Evolutionary conservation across 2,888 invertebrate genomes (phyloP).

Genomic region (Thymelicus sylvestris): DNA sequence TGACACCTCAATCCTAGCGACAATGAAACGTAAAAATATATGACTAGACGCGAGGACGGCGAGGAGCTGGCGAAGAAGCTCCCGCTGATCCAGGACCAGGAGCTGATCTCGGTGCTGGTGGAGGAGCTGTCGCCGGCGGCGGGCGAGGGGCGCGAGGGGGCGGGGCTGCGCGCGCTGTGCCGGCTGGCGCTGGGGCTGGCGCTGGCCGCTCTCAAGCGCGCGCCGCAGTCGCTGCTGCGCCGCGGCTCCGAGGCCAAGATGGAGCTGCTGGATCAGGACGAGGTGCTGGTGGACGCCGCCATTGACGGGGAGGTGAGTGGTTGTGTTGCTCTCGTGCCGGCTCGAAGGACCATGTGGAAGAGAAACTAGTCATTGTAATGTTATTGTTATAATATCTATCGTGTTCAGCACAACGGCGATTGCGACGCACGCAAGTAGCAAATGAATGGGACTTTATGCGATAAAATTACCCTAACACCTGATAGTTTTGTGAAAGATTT

Average conservation of each 20-base stretch:
- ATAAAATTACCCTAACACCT: too few relatives aligned
- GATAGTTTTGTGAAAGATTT: too few relatives aligned
- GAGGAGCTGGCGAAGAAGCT: constrained; percentile 89
- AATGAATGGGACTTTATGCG: too few relatives aligned
- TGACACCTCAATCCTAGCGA: too few relatives aligned
- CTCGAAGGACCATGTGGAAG: too few relatives aligned
- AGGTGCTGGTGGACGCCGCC: constrained; percentile 91
- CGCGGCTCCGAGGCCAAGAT: constrained; percentile 49
- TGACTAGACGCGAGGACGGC: constrained; percentile 87
- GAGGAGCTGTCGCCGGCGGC: constrained; percentile 74
- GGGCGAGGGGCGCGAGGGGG: constrained; percentile 43
- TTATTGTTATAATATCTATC: too few relatives aligned
- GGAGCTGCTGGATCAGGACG: constrained; percentile 89
- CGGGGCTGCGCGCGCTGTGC: constrained; percentile 64
- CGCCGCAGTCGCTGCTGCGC: constrained; percentile 67
- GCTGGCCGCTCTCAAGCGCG: constrained; percentile 71
- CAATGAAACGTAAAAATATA: too few relatives aligned
- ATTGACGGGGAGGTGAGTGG: constrained; percentile 86
- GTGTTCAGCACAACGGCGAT: too few relatives aligned
- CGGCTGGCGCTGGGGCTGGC: constrained; percentile 69
- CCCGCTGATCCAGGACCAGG: constrained; percentile 86
- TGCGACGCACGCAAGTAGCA: too few relatives aligned
- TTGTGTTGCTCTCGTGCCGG: background rate
- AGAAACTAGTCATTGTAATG: too few relatives aligned
- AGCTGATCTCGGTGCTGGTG: constrained; percentile 80